phyloP scores from a whole-genome alignment of 2,888 invertebrate species.

The Meteorus colon region DNA sequence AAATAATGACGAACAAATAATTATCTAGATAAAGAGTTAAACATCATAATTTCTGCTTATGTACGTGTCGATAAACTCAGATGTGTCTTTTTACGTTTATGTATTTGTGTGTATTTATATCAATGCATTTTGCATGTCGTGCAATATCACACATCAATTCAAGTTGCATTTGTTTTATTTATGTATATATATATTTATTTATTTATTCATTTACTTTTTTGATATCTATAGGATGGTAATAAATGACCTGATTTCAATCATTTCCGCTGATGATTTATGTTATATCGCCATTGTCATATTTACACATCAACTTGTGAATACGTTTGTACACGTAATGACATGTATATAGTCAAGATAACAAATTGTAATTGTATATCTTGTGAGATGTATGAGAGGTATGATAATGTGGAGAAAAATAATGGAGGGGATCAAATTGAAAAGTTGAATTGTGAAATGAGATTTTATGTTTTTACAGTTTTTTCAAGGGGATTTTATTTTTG shows the following conservation, averaged over 20 bases:
- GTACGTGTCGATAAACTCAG: constrained; percentile 26
- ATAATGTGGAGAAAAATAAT: background rate
- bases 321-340: background rate
- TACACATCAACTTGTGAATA: background rate
- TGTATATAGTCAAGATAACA: background rate
- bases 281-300: constrained; percentile 16
- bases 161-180: background rate
- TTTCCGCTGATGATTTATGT: constrained; percentile 31
- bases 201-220: background rate
- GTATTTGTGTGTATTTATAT: background rate
- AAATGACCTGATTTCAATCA: constrained; percentile 35
- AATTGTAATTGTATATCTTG: background rate
- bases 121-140: background rate
- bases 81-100: background rate
- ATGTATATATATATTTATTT: too few species aligned
- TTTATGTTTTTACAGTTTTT: too few species aligned
- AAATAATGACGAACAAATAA: constrained; percentile 10
- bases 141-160: background rate
- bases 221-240: background rate
- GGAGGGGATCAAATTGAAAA: too few species aligned
- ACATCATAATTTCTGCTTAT: constrained; percentile 16
- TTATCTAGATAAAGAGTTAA: constrained; percentile 15
- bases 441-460: too few species aligned
- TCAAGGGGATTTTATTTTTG: too few species aligned
- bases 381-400: background rate